phyloP scores from a whole-genome alignment of 2,888 invertebrate genomes.

The Pandemis heparana region DNA sequence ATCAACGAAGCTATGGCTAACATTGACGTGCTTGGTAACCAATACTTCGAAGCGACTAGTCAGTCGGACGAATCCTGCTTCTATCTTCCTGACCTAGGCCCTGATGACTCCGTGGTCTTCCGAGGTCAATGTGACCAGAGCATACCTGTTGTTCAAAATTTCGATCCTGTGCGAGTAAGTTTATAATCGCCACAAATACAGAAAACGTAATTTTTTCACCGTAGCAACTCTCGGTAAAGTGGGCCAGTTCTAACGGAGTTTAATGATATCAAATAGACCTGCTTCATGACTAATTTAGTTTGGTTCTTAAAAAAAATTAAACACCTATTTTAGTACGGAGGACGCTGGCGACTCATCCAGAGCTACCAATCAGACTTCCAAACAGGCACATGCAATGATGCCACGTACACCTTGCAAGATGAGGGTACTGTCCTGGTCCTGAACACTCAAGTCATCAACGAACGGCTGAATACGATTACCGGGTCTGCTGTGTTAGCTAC shows the following conservation, averaged over 20 bases:
- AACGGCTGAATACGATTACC: constrained; percentile 54
- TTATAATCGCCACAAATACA: too few relatives aligned
- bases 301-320: background rate
- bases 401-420: constrained; percentile 54
- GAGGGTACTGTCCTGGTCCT: constrained; percentile 55
- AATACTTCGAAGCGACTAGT: constrained; percentile 59
- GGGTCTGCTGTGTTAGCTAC: constrained; percentile 69
- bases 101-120: constrained; percentile 59
- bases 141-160: constrained; percentile 59
- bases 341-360: constrained; percentile 68
- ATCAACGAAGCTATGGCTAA: constrained; percentile 56
- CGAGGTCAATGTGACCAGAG: constrained; percentile 64
- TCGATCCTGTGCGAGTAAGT: constrained; percentile 57
- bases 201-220: too few relatives aligned
- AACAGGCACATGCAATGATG: constrained; percentile 64
- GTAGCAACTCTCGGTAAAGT: too few relatives aligned
- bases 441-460: constrained; percentile 64
- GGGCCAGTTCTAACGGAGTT: too few relatives aligned
- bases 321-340: constrained; percentile 54
- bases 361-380: constrained; percentile 63
- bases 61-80: constrained; percentile 65
- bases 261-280: too few relatives aligned
- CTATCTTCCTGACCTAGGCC: constrained; percentile 59
- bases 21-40: constrained; percentile 57
- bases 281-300: background rate